Base-by-base conservation (phyloP, 2,113 vertebrate species). In the Spilogale gracilis region DNA sequence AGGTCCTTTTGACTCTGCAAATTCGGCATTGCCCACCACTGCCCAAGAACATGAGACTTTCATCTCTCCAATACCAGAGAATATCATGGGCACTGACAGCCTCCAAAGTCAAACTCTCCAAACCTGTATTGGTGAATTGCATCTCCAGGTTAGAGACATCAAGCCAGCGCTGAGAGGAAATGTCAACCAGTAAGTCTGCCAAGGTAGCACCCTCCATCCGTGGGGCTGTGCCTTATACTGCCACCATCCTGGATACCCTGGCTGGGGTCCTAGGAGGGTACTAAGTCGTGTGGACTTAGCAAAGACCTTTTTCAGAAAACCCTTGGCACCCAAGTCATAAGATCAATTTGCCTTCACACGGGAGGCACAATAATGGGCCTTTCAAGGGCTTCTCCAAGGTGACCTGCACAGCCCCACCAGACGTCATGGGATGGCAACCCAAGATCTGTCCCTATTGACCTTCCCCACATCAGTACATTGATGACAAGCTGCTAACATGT, bases 401-500 rank as follows among this genome's bases (percentile, higher is more conserved):
- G 20, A 60, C 21, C 58, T 60, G 20, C 20, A 60, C 58, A 60
- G 58, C 58, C 58, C 58, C 58, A 60, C 21, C 20, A 21, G 6
- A 60, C 8, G 3, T 60, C 58, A 23, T 60, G 58, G 20, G 58
- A 60, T 60, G 58, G 21, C 58, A 18, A 16, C 67, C 32, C 67
- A n/a, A 17, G 16, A 3, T 16, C 65, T 69, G 14, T 32, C 32
- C 3, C 65, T 69, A 3, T 17, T 5, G 32, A 38, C n/a, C n/a
- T 38, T 71, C 67, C 67, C 8, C 67, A 38, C 17, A 71, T 71
- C n/a, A 71, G 67, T 38, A 71, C 30, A 38, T 20, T 18, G n/a
- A 38, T 1, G 17, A 38, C 4, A 9, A 38, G 3, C 17, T 5
- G 1, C n/a, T 71, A 20, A 71, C n/a, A 3, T 16, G 32, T n/a